A percentile compares a stretch with the other conserved stretches of the same genome.
phyloP scores from a whole-genome alignment of 1,140 invertebrate species.

The Drosophila hydei region DNA sequence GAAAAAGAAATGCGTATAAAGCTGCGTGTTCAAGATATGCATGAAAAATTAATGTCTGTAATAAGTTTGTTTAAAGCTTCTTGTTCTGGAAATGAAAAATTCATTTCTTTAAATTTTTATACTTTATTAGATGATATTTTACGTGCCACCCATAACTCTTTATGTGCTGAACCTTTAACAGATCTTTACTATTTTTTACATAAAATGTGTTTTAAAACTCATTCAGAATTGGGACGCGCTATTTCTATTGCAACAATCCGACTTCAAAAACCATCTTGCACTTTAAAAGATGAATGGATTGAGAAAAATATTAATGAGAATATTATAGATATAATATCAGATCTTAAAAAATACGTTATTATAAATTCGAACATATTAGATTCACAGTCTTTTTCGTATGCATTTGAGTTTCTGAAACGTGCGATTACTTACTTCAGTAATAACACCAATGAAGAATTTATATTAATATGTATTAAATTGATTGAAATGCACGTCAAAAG shows the following conservation, averaged over 20 bases:
- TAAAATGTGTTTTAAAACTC: constrained; percentile 51
- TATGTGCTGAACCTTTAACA: constrained; percentile 88
- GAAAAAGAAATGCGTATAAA: constrained; percentile 93
- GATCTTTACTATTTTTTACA: constrained; percentile 87
- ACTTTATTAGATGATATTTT: constrained; percentile 87
- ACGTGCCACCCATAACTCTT: constrained; percentile 87
- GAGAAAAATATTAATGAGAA: constrained; percentile 87
- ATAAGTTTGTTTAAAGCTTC: constrained; percentile 88
- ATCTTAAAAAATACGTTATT: constrained; percentile 41
- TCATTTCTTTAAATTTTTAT: constrained; percentile 87
- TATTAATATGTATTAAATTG: constrained; percentile 88
- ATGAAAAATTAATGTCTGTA: constrained; percentile 86
- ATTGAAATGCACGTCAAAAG: constrained; percentile 90
- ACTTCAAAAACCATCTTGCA: constrained; percentile 90
- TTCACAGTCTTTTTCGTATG: constrained; percentile 90
- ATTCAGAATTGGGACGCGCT: constrained; percentile 36
- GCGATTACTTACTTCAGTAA: constrained; percentile 85
- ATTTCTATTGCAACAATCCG: constrained; percentile 89
- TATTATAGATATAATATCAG: constrained; percentile 43
- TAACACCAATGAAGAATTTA: constrained; percentile 85
- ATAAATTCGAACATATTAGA: constrained; percentile 46
- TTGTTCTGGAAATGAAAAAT: constrained; percentile 86
- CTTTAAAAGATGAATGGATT: constrained; percentile 91
- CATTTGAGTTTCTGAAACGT: constrained; percentile 91
- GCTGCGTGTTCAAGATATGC: constrained; percentile 85